A percentile compares a stretch with the other conserved stretches of the same genome.
Evolutionary conservation across 2,888 invertebrate genomes (phyloP).

Genomic region (Tanytarsus gracilentus): DNA sequence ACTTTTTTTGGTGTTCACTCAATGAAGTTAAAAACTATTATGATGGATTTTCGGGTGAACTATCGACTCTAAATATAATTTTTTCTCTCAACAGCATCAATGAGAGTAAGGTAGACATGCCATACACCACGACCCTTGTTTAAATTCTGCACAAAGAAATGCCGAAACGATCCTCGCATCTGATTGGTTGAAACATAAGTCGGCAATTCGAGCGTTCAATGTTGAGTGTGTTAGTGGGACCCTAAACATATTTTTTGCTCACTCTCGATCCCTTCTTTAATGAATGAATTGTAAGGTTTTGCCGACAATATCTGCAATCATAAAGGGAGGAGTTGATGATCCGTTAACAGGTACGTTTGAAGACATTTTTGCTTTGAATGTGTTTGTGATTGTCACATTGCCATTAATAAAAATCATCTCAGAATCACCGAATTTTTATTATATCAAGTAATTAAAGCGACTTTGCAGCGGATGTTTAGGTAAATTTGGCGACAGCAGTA

Average conservation of each 20-base stretch:
- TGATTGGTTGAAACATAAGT: slow-evolving; percentile 10
- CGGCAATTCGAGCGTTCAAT: background rate
- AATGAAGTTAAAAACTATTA: slow-evolving; percentile 13
- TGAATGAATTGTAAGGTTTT: background rate
- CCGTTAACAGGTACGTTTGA: too few species aligned
- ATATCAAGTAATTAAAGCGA: too few species aligned
- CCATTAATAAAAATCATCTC: too few species aligned
- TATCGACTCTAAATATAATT: slow-evolving; percentile 23
- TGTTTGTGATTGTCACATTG: too few species aligned
- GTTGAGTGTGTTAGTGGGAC: background rate
- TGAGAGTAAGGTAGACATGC: background rate
- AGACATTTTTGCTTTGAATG: too few species aligned
- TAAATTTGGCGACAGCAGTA: too few species aligned
- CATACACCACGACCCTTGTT: background rate
- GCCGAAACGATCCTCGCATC: background rate
- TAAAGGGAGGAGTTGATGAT: background rate
- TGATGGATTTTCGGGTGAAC: slow-evolving; percentile 14
- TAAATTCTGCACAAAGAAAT: background rate
- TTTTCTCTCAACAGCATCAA: background rate
- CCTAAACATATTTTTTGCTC: too few species aligned
- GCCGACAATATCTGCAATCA: background rate
- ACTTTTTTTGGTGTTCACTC: slow-evolving; percentile 19
- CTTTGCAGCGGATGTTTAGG: too few species aligned
- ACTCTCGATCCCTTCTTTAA: background rate
- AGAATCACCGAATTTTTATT: too few species aligned